Evolutionary conservation across 1,140 invertebrate species (phyloP).

Genomic region (Drosophila baimaii): DNA sequence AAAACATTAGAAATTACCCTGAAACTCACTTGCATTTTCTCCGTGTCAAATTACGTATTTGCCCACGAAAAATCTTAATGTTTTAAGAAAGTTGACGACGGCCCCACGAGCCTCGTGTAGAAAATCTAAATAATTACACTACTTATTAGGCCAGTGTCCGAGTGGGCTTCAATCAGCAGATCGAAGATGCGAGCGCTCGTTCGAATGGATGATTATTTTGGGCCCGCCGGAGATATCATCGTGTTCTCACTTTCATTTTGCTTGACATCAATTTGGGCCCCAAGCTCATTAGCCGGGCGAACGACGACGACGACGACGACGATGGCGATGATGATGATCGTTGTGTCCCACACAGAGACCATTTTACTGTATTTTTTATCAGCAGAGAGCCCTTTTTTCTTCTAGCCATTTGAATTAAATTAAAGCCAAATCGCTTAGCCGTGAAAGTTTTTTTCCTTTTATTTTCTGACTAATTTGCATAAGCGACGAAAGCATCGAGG

Average conservation of each 20-base stretch:
- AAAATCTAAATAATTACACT: slow-evolving; percentile 52
- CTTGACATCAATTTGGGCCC: slow-evolving; percentile 53
- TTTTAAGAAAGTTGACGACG: slow-evolving; percentile 38
- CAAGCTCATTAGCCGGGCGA: slow-evolving; percentile 61
- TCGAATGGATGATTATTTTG: slow-evolving; percentile 39
- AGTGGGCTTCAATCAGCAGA: slow-evolving; percentile 33
- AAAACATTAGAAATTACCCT: not conserved
- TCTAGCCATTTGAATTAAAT: slow-evolving; percentile 76
- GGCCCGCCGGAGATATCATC: slow-evolving; percentile 40
- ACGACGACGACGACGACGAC: slow-evolving; percentile 9
- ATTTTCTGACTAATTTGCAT: slow-evolving; percentile 69
- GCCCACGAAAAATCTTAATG: slow-evolving; percentile 21
- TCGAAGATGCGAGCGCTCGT: slow-evolving; percentile 30
- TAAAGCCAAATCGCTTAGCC: slow-evolving; percentile 68
- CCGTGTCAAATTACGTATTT: slow-evolving; percentile 8
- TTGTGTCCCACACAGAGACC: slow-evolving; percentile 57
- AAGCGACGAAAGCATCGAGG: slow-evolving; percentile 65
- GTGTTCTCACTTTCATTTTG: slow-evolving; percentile 77
- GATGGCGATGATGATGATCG: slow-evolving; percentile 22
- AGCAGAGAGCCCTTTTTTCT: slow-evolving; percentile 63
- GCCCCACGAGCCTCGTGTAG: slow-evolving; percentile 14
- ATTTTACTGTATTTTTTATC: slow-evolving; percentile 76
- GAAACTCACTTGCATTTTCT: slow-evolving; percentile 25
- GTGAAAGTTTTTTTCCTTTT: slow-evolving; percentile 75
- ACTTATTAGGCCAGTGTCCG: slow-evolving; percentile 38